phyloP scores from a whole-genome alignment of 92 coral and sea anemone genomes.

The Virgularia gustaviana region DNA sequence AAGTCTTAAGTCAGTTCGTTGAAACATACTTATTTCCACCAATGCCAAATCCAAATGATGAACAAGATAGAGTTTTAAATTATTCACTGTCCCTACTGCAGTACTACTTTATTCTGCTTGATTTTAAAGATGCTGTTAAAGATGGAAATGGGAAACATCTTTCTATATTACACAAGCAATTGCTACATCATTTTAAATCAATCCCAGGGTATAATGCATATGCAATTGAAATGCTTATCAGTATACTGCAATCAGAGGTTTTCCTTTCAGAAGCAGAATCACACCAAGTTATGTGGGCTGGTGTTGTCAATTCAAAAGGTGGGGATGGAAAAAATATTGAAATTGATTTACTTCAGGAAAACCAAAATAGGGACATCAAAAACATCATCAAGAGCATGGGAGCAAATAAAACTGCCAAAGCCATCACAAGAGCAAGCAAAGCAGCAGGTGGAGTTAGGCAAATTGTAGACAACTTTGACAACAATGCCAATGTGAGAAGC shows the following conservation, averaged over 20 bases:
- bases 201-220: slow-evolving; percentile 45
- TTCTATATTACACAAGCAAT: slow-evolving; percentile 50
- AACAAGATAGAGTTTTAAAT: slow-evolving; percentile 34
- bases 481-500: too few species aligned
- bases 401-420: slow-evolving; percentile 60
- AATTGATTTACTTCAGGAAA: slow-evolving; percentile 47
- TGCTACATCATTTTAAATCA: slow-evolving; percentile 52
- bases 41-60: not conserved
- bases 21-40: not conserved
- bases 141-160: slow-evolving; percentile 57
- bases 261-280: slow-evolving; percentile 63
- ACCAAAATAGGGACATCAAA: slow-evolving; percentile 54
- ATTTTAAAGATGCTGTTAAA: slow-evolving; percentile 48
- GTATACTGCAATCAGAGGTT: slow-evolving; percentile 37
- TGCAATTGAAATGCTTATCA: slow-evolving; percentile 64
- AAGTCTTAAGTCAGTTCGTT: not conserved
- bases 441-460: slow-evolving; percentile 47
- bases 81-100: slow-evolving; percentile 42
- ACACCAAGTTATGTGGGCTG: slow-evolving; percentile 60
- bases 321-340: slow-evolving; percentile 58
- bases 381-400: slow-evolving; percentile 52
- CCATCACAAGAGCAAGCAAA: slow-evolving; percentile 50
- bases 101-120: slow-evolving; percentile 32
- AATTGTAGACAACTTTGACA: not conserved
- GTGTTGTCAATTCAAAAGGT: slow-evolving; percentile 60